Evolutionary conservation across 2,797 vertebrate genomes (phyloP).

Genomic region (Rhabdomys pumilio): DNA sequence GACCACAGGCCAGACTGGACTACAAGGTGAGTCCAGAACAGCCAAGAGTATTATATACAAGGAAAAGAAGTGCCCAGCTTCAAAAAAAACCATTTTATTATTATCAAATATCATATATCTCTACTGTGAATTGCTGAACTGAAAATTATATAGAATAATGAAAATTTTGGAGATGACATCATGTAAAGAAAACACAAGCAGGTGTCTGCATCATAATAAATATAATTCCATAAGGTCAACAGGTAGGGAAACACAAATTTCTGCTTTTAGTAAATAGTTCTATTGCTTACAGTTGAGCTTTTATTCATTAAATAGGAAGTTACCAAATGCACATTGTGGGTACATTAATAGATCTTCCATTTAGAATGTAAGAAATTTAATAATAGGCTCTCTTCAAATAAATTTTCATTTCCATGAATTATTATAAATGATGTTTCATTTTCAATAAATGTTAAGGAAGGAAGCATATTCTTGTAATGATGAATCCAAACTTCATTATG

Average conservation of each 20-base stretch:
- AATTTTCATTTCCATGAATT: not conserved
- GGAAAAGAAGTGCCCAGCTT: not conserved
- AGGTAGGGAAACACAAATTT: not conserved
- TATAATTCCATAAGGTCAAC: not conserved
- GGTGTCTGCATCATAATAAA: not conserved
- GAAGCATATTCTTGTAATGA: not conserved
- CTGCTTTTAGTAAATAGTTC: not conserved
- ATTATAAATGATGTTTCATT: constrained; percentile 1
- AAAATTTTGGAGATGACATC: not conserved
- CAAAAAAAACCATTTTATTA: not conserved
- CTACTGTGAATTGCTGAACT: not conserved
- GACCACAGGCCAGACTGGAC: not conserved
- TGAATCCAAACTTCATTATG: not conserved
- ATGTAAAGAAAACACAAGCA: not conserved
- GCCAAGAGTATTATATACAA: not conserved
- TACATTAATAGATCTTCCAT: not conserved
- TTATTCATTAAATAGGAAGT: not conserved
- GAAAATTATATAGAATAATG: not conserved
- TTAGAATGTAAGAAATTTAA: constrained; percentile 2
- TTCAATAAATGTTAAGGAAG: not conserved
- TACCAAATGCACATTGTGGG: not conserved
- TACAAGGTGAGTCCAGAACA: not conserved
- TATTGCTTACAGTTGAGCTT: not conserved
- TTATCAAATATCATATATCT: not conserved
- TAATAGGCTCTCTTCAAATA: not conserved